Evolutionary conservation across 2,888 invertebrate species (phyloP), one percentile per base, ranked within the genome.

Genomic region (Apamea anceps): DNA sequence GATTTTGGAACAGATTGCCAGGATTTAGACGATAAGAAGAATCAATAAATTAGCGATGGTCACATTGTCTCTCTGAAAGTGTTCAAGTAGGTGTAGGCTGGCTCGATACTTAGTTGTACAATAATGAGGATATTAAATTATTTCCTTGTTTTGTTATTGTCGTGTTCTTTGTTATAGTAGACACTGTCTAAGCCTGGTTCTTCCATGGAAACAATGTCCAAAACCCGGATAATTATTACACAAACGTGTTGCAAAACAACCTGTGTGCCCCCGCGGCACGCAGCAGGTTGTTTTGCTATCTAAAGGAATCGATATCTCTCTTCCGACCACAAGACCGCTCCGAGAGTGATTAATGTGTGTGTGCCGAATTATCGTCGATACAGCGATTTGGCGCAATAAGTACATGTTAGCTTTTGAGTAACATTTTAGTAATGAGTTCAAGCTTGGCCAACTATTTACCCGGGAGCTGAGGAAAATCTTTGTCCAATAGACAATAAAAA

Each of bases 1-100:
- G 86, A 89, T 32, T 89, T 63, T 48, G 84, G 88, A 4, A 86
- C 81, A 32, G 89, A 90, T 25, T 78, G 76, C 2, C 84, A 86
- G 7, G 82, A 84, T 21, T 54, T 77, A 7, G 88, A 87, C 21
- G 88, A 86, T n/a, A 91, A 90, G 68, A 93, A 92, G 67, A 89
- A 87, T 62, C 86, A 91, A 45, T 92, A 86, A 81, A 42, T 62
- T 10, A 10, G 25, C 32, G 42, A n/a, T 45, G 18, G 10, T n/a
- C 15, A 54, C 28, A 37, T 25, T 8, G 18, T 37, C 21, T 54
- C 28, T 37, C 4, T 73, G 7, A 8, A 5, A 48, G 12, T 75
- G 45, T 42, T 65, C 25, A 25, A 18, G 28, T 57, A 48, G 37
- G 13, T 51, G 6, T 42, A 15, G 21, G 0, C 8, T 54, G 18